Evolutionary conservation across 2,113 vertebrate genomes (phyloP).

Genomic region (Terrapene triunguis): DNA sequence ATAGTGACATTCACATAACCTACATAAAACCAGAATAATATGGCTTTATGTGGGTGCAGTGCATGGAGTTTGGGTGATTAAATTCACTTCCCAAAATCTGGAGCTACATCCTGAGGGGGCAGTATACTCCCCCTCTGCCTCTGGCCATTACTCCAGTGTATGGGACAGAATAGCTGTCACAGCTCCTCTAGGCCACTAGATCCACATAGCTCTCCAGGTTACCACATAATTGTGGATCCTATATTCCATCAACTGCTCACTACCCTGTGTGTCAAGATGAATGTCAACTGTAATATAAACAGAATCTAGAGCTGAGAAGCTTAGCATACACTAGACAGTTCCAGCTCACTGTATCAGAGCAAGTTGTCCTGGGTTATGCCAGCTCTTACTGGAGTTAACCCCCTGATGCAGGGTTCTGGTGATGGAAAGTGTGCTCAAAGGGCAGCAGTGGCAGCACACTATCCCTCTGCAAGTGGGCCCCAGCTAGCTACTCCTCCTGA

Average conservation of each 20-base stretch:
- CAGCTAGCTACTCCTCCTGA: background rate
- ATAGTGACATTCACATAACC: background rate
- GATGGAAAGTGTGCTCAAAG: background rate
- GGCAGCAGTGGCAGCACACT: background rate
- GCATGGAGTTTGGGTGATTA: background rate
- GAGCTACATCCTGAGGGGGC: background rate
- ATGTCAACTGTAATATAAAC: background rate
- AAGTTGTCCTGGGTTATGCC: background rate
- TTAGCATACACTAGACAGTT: too few species aligned
- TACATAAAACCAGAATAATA: background rate
- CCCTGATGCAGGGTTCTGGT: fast-evolving
- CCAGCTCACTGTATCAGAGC: too few species aligned
- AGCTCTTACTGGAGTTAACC: background rate
- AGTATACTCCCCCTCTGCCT: fast-evolving
- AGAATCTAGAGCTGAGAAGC: background rate
- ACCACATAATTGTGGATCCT: background rate
- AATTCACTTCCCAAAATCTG: background rate
- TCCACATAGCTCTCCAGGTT: background rate
- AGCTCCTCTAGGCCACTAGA: background rate
- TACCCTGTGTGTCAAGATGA: background rate
- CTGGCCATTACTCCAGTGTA: background rate
- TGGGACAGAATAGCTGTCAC: background rate
- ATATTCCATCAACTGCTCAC: background rate
- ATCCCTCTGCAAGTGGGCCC: background rate
- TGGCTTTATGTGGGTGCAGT: background rate